Evolutionary conservation across 2,797 vertebrate species (phyloP), one percentile per base, ranked within the genome.

Genomic region (Rhinogobio ventralis): DNA sequence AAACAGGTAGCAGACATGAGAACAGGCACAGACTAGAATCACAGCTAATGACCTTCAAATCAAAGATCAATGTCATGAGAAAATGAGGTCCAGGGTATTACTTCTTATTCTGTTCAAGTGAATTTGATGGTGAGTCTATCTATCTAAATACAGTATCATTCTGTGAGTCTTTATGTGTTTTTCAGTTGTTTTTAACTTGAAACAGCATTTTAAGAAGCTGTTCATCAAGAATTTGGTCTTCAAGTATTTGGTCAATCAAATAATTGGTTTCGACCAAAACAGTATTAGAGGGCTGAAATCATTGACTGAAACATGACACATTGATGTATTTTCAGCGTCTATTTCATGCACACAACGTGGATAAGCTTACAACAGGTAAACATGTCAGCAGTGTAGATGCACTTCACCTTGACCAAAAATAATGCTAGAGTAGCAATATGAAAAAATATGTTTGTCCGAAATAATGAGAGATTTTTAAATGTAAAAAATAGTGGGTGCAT

Each of bases 1-100:
- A 30, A n/a, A 42, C 30, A 0, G 25, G 25, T 66, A 7, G 46
- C 42, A 72, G 13, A 45, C 68, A 69, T 6, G 23, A 17, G 60
- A 23, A 66, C 45, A 64, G 13, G 30, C 23, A 51, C 28, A 66
- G 42, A 64, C 45, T 42, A 33, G 15, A 83, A 14, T 76, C 33
- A 68, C 17, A 75, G 42, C 49, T 71, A 25, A 72, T 45, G 36
- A 25, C 19, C 25, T n/a, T 4, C 33, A 45, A 69, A 81, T 81
- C 33, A 28, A 42, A 72, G 11, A n/a, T 45, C 30, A 75, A 76
- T 25, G 13, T 82, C 45, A 25, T n/a, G 57, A 74, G 71, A 66
- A 60, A 51, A 25, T 33, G 14, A 39, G 68, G 36, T 42, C 23
- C 49, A 42, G 25, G 15, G 25, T 64, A 13, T 46, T 17, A 78